Evolutionary conservation across 2,888 invertebrate species (phyloP).

Genomic region (Drosophila meridiana): DNA sequence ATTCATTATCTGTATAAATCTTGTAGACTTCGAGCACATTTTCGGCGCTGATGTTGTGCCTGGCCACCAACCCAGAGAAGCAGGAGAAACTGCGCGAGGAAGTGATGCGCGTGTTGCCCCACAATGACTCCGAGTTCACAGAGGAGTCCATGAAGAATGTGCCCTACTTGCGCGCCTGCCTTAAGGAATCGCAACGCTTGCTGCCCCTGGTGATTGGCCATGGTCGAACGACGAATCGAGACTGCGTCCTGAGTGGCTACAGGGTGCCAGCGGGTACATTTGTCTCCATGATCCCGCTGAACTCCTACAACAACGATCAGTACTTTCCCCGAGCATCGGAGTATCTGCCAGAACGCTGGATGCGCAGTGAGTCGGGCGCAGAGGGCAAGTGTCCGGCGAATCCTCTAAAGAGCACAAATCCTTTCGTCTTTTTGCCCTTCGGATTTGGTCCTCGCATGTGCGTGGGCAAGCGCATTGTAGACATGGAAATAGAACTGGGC

Average conservation of each 20-base stretch:
- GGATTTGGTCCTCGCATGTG: slow-evolving; percentile 90
- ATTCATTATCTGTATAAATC: not conserved
- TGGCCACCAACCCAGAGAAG: slow-evolving; percentile 88
- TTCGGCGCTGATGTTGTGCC: slow-evolving; percentile 60
- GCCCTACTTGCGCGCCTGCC: slow-evolving; percentile 89
- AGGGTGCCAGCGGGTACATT: slow-evolving; percentile 88
- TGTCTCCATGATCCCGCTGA: slow-evolving; percentile 89
- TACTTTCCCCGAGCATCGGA: slow-evolving; percentile 87
- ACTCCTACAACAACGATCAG: slow-evolving; percentile 85
- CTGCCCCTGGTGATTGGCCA: slow-evolving; percentile 87
- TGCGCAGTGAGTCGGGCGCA: slow-evolving; percentile 75
- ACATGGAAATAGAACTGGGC: slow-evolving; percentile 89
- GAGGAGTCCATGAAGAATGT: slow-evolving; percentile 85
- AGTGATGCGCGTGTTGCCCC: slow-evolving; percentile 85
- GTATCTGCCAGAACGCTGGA: slow-evolving; percentile 92
- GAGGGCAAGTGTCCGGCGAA: slow-evolving; percentile 89
- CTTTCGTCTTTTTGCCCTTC: slow-evolving; percentile 87
- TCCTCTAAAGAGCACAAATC: slow-evolving; percentile 85
- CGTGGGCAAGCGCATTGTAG: slow-evolving; percentile 90
- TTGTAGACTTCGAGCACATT: slow-evolving; percentile 77
- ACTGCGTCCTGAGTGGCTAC: slow-evolving; percentile 88
- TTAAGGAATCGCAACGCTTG: slow-evolving; percentile 90
- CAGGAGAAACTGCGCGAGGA: slow-evolving; percentile 89
- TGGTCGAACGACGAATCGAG: slow-evolving; percentile 86
- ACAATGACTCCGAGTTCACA: slow-evolving; percentile 85